Base-by-base conservation (phyloP, 2,113 vertebrate genomes). In the human region DNA sequence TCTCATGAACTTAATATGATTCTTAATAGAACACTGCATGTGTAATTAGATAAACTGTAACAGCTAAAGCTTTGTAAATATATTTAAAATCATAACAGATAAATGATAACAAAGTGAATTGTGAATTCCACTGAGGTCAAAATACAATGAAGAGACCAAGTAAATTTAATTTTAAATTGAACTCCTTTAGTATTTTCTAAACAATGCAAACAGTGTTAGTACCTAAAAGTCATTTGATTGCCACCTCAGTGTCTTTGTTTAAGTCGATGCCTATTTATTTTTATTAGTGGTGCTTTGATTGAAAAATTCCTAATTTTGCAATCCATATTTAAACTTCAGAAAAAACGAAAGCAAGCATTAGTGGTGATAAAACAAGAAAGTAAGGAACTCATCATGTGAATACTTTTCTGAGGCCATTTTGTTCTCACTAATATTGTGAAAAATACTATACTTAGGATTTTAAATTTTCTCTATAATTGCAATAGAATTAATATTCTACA, bases 381-480 rank as follows among this genome's bases (percentile, higher is more conserved):
- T 72, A 70, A 8, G 8, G 22, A 86, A 89, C 40, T 75, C 35
- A 89, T 75, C 45, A 90, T 32, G 50, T 80, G 27, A 86, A 55
- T 32, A 75, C 84, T 94, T 96, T 97, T 82, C 48, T 64, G 73
- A 95, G 80, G 30, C 23, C 32, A 95, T 98, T 98, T 96, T 87
- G 5, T 93, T 96, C 48, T 98, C 98, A 96, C 38, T 57, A 98
- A 85, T 64, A 14, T 96, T 97, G 96, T 89, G 38, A 90, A 92
- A 98, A 96, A 97, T 75, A 81, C n/a, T 30, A 18, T 96, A 95
- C 43, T 92, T 98, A 90, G 30, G 27, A 93, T 98, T 98, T 97
- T 94, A 97, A 97, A 92, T 96, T 97, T 98, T 98, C 92, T 95
- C 66, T 82, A 76, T 98, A 94, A 97, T 97, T 97, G 89, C 90